These are phyloP conservation scores for Distichodus sexfasciatus DNA, from an alignment of 2,797 vertebrate species.

Conservation along the genomic window DNA sequence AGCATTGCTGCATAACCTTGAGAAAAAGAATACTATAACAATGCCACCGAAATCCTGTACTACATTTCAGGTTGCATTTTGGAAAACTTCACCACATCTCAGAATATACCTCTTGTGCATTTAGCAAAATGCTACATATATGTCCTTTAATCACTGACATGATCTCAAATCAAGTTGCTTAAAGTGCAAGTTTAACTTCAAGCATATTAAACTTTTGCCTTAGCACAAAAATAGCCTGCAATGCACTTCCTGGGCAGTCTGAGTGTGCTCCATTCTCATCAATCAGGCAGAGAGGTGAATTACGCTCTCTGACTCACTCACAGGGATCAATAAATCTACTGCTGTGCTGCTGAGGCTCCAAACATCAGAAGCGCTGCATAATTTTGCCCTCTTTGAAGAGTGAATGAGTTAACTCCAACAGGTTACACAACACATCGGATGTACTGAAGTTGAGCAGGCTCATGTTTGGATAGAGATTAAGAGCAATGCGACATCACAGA, in stretches of 20 bases:
- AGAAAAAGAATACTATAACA: neutral
- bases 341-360: constrained; percentile 60
- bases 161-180: neutral
- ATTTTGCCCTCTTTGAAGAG: constrained; percentile 63
- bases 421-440: constrained; percentile 62
- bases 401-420: constrained; percentile 58
- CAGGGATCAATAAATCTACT: constrained; percentile 76
- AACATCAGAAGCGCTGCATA: constrained; percentile 65
- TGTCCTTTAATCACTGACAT: neutral
- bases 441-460: constrained; percentile 61
- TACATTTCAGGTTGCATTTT: neutral
- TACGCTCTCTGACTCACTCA: constrained; percentile 76
- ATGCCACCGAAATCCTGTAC: neutral
- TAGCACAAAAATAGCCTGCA: constrained; percentile 72
- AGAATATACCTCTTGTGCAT: neutral
- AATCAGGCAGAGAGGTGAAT: constrained; percentile 78
- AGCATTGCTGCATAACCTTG: neutral
- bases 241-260: constrained; percentile 73
- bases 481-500: constrained; percentile 29
- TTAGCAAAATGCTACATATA: neutral
- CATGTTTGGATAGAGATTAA: constrained; percentile 47
- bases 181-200: too few relatives aligned
- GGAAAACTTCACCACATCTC: neutral
- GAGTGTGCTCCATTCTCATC: constrained; percentile 74
- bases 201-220: constrained; percentile 49